phyloP scores from a whole-genome alignment of 2,797 vertebrate species.

The Craterocephalus amniculus region DNA sequence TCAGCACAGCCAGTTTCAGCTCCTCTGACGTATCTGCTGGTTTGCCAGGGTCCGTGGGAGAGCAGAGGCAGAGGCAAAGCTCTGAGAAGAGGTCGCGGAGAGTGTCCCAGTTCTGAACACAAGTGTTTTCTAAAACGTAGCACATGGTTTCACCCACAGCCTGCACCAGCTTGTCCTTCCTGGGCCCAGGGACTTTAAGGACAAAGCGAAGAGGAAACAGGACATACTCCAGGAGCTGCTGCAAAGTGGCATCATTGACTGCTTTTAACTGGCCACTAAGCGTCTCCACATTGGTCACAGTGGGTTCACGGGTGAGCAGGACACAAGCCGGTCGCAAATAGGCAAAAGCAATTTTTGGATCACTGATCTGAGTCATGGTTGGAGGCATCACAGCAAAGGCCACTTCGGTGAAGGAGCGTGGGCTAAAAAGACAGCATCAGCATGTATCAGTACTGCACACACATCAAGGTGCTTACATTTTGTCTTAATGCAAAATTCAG shows the following conservation, averaged over 20 bases:
- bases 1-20: slow-evolving; percentile 84
- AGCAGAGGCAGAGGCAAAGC: slow-evolving; percentile 88
- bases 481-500: neutral
- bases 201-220: slow-evolving; percentile 93
- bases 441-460: no score
- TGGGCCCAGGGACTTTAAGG: slow-evolving; percentile 86
- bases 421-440: slow-evolving; percentile 3
- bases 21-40: slow-evolving; percentile 86
- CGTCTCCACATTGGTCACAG: slow-evolving; percentile 81
- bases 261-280: slow-evolving; percentile 80
- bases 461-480: neutral
- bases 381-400: slow-evolving; percentile 50
- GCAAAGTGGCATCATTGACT: slow-evolving; percentile 86
- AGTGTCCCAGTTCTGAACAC: slow-evolving; percentile 86
- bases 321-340: slow-evolving; percentile 90
- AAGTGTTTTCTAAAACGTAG: slow-evolving; percentile 86
- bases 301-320: slow-evolving; percentile 87
- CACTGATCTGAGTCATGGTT: slow-evolving; percentile 83
- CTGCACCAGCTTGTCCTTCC: slow-evolving; percentile 84
- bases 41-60: slow-evolving; percentile 76
- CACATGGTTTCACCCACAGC: slow-evolving; percentile 84
- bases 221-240: slow-evolving; percentile 94
- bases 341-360: slow-evolving; percentile 90
- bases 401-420: neutral
- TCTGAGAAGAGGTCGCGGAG: slow-evolving; percentile 90